phyloP scores from a whole-genome alignment of 2,113 vertebrate species.

The Vulpes vulpes region DNA sequence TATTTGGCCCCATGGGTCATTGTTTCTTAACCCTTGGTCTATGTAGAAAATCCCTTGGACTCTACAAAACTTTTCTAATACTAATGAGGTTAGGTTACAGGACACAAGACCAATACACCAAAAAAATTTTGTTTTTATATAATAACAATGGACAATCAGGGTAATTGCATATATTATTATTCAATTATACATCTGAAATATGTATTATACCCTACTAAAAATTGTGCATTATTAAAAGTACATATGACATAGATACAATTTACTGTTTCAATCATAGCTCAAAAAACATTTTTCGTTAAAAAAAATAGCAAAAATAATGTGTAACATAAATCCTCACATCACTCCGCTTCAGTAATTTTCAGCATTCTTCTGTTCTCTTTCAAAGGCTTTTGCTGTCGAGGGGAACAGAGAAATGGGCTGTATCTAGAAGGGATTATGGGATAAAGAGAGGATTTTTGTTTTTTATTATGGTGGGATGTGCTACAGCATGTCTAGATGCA shows the following conservation, averaged over 20 bases:
- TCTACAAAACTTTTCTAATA: neutral
- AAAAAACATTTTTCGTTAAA: neutral
- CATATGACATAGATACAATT: neutral
- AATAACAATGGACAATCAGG: neutral
- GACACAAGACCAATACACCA: neutral
- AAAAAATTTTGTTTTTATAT: neutral
- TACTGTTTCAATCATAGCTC: neutral
- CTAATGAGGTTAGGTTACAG: neutral
- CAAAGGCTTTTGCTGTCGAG: neutral
- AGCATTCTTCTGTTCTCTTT: slow-evolving; percentile 10
- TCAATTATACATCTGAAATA: neutral
- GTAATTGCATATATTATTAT: neutral
- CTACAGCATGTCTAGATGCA: neutral
- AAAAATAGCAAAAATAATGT: neutral
- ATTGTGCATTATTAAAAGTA: neutral
- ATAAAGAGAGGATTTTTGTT: neutral
- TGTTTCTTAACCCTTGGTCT: neutral
- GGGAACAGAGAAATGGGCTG: neutral
- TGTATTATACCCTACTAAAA: neutral
- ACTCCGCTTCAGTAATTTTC: neutral
- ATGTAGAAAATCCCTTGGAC: neutral
- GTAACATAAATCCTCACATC: neutral
- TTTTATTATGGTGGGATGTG: neutral
- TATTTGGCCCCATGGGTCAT: neutral
- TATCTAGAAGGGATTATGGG: neutral